Base-by-base conservation (phyloP, 1,140 invertebrate genomes). In the Cepaea nemoralis region DNA sequence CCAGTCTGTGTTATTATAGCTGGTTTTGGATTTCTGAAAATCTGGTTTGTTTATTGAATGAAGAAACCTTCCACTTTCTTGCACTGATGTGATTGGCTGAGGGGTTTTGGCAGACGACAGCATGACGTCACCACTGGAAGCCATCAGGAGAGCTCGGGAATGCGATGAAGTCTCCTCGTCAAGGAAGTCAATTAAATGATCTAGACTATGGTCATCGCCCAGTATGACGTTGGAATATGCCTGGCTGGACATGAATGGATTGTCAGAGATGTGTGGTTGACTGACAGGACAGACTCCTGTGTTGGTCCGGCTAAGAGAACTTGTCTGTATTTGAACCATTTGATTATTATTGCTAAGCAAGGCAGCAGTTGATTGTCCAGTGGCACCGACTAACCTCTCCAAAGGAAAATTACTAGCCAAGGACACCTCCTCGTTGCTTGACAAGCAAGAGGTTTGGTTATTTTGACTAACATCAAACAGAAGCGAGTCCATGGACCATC, bases 41-140 rank as follows among this genome's bases (percentile, higher is more conserved):
- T 3, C 50, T 2, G 19, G 50, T 8, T 24, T 2, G 19, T 55
- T 14, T 55, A 55, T 3, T 55, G 50, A 55, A 10, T 14, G 22
- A 24, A n/a, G n/a, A n/a, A n/a, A n/a, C n/a, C 45, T 31, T 31
- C 33, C n/a, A 27, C 33, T 22, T 63, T 63, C 59, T 31, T 63
- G n/a, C 1, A 5, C 59, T 63, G 59, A 31, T 19, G 10, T 31
- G n/a, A 63, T 63, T 63, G 59, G 59, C 27, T 63, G 59, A 63
- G 59, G 59, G 59, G 59, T 5, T 63, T n/a, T 63, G 59, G 33
- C n/a, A 63, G 59, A 63, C 33, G 59, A 63, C 27, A 63, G 59
- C 59, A 63, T 63, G 59, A 63, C 33, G 16, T 63, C 16, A 31
- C 59, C 59, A 31, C 59, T 63, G 22, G 27, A 27, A 5, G 59